Evolutionary conservation across 92 coral and sea anemone genomes (phyloP).

Genomic region (Heteractis magnifica): DNA sequence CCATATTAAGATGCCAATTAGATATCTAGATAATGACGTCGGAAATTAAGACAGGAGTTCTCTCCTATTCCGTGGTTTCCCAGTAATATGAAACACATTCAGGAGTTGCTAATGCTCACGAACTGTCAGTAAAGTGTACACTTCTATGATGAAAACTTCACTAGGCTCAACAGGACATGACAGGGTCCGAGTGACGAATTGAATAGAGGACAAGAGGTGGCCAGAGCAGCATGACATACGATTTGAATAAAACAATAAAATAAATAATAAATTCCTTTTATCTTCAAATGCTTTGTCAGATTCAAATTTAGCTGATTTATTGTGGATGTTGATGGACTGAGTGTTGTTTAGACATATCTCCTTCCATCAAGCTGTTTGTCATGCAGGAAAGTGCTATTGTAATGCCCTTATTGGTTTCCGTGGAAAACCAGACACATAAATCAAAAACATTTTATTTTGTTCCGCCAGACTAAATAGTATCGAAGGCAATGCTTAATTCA

Average conservation of each 20-base stretch:
- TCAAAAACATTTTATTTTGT: not conserved
- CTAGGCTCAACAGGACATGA: not conserved
- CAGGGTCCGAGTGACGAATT: constrained; percentile 21
- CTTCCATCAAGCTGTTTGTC: not conserved
- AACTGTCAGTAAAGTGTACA: constrained; percentile 9
- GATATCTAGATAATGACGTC: not conserved
- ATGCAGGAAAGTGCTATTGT: not conserved
- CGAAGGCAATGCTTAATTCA: not conserved
- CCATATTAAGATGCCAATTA: not conserved
- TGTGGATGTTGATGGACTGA: not conserved
- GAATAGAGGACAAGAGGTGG: constrained; percentile 10
- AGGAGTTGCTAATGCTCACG: not conserved
- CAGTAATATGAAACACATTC: not conserved
- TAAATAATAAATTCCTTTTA: constrained; percentile 21
- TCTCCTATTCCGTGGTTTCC: not conserved
- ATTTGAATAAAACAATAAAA: constrained; percentile 21
- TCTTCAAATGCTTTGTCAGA: constrained; percentile 5
- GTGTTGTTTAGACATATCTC: not conserved
- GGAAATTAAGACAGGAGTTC: not conserved
- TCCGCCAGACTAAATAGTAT: not conserved
- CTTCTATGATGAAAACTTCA: constrained; percentile 11
- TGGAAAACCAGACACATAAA: not conserved
- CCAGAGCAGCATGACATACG: constrained; percentile 25
- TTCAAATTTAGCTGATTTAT: not conserved
- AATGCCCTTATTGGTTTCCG: not conserved